Base-by-base conservation (phyloP, 2,113 vertebrate species). In the Phasianus colchicus region DNA sequence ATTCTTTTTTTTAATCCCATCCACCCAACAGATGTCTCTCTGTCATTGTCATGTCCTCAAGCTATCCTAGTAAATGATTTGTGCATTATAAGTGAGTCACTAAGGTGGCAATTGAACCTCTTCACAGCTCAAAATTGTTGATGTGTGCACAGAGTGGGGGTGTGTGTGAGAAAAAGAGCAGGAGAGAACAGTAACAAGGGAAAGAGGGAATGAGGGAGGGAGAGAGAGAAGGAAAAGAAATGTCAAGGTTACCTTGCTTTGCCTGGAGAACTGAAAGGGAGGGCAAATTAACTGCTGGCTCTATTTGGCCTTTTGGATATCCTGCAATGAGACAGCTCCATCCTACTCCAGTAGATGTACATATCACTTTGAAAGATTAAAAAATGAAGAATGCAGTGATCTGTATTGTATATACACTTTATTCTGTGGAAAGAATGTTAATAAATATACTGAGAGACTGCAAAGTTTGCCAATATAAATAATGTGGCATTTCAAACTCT, bases 101-200 rank as follows among this genome's bases (percentile, higher is more conserved):
- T 93, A 93, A 98, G 93, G 98, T 97, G 98, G 97, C 97, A 97
- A 98, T 93, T 96, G 97, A 97, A 97, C 96, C 96, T 98, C 98
- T 98, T 98, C 97, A 97, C 97, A 97, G 97, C 97, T 98, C 97
- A 97, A 93, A 98, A 98, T 98, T 97, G 97, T 98, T 97, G 97
- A 97, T 97, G 96, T 96, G 96, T 97, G 97, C 96, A 93, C 32
- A 45, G 95, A 95, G 76, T 75, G 76, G 87, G 91, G 70, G 88
- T 89, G 79, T 89, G 74, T 2, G 52, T 1, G 24, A 67, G 79
- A 63, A 91, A 85, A 92, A 75, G 94, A 83, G 89, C 67, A 83
- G 54, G 50, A 71, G 38, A 92, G 77, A 93, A 93, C 75, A 52
- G 70, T 81, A 88, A 84, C 38, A 77, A 97, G 94, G 89, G 78